A percentile compares a stretch with the other conserved stretches of the same genome.
These are phyloP conservation scores for Epirrhoe alternata DNA, from an alignment of 2,888 invertebrate genomes.

Conservation along the genomic window DNA sequence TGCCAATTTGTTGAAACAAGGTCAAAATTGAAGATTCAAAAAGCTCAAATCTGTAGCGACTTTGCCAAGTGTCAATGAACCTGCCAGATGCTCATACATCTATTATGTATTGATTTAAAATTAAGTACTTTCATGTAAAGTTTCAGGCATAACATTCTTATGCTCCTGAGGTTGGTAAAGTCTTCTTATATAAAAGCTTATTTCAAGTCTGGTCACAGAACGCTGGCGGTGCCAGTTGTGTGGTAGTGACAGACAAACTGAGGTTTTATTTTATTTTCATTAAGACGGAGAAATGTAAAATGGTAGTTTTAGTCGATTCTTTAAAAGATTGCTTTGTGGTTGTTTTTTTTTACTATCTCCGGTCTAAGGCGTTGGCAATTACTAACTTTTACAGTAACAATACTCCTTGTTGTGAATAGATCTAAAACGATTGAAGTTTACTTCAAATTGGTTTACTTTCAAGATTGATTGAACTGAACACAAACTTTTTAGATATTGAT, in stretches of 20 bases:
- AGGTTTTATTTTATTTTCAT: constrained; percentile 25
- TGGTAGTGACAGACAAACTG: constrained; percentile 25
- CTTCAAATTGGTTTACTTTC: neutral
- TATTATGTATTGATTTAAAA: neutral
- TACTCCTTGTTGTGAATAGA: neutral
- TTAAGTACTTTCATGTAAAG: too few species aligned
- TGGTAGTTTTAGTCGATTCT: neutral
- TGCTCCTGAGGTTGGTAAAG: constrained; percentile 10
- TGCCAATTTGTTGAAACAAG: too few species aligned
- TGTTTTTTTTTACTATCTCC: neutral
- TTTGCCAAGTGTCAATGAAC: too few species aligned
- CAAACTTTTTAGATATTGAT: neutral
- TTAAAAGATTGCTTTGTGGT: neutral
- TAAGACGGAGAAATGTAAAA: constrained; percentile 17
- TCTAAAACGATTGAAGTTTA: neutral
- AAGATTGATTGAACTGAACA: neutral
- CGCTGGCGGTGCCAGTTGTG: neutral
- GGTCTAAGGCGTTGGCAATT: too few species aligned
- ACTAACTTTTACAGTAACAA: too few species aligned
- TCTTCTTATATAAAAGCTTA: constrained; percentile 20
- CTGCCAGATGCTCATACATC: too few species aligned
- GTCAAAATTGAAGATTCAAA: too few species aligned
- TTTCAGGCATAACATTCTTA: neutral
- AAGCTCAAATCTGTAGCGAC: too few species aligned
- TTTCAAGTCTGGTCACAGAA: constrained; percentile 19